Evolutionary conservation across 2,113 vertebrate genomes (phyloP).

Genomic region (Microcebus murinus): DNA sequence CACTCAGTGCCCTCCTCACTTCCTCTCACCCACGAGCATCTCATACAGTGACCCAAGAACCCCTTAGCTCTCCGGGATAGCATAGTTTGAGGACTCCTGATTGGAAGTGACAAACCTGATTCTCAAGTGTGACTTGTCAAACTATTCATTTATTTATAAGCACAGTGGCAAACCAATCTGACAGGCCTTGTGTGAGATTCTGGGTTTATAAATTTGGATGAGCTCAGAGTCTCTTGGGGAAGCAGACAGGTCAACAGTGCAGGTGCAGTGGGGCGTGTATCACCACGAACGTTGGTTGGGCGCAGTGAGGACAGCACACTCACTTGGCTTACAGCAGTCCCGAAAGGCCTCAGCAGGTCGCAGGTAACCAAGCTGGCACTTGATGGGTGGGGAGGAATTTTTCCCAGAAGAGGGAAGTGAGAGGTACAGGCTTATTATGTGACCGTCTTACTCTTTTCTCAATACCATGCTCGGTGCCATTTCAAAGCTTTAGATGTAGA

Average conservation of each 20-base stretch:
- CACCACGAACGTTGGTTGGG: accelerated
- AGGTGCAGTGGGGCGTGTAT: background rate
- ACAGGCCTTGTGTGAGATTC: background rate
- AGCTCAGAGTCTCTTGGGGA: background rate
- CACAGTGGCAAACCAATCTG: background rate
- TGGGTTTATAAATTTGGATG: background rate
- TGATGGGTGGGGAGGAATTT: background rate
- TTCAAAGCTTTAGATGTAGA: background rate
- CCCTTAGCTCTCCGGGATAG: background rate
- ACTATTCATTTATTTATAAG: slow-evolving; percentile 18
- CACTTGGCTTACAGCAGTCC: background rate
- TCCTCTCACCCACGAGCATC: background rate
- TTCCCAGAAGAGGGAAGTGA: background rate
- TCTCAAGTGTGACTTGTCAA: background rate
- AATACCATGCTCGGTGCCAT: background rate
- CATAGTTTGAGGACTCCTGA: background rate
- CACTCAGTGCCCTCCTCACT: accelerated
- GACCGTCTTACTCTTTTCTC: background rate
- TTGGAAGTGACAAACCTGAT: background rate
- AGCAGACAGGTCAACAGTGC: too few relatives aligned
- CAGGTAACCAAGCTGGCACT: background rate
- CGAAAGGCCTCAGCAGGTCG: background rate
- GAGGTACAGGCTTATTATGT: background rate
- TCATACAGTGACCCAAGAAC: background rate
- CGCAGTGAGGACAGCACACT: accelerated